A percentile compares a stretch with the other conserved stretches of the same genome.
phyloP scores from a whole-genome alignment of 2,797 vertebrate genomes.

The Pseudomugil tenellus region DNA sequence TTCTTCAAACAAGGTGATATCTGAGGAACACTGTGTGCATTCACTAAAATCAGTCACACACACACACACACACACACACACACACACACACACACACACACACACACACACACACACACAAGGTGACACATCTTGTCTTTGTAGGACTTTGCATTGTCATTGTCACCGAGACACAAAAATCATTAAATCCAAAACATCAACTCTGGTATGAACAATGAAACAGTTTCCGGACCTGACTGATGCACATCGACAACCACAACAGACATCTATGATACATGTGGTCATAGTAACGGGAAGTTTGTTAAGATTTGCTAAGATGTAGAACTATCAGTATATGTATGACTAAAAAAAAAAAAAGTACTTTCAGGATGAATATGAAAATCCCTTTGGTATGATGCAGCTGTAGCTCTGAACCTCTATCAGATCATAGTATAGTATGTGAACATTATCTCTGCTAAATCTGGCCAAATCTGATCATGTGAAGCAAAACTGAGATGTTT shows the following conservation, averaged over 20 bases:
- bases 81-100: no score
- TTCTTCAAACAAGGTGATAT: neutral
- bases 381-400: neutral
- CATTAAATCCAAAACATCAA: neutral
- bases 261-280: no score
- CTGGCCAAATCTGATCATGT: neutral
- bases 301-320: no score
- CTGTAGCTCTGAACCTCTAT: neutral
- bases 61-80: no score
- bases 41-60: neutral
- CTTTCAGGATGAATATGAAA: neutral
- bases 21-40: neutral
- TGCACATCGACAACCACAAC: neutral
- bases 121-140: neutral
- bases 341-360: no score
- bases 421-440: neutral
- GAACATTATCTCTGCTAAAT: neutral
- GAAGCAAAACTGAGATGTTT: neutral
- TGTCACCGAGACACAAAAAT: neutral
- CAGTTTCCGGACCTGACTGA: neutral
- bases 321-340: no score
- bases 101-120: neutral
- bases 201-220: neutral
- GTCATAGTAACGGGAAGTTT: no score
- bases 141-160: neutral